Percentiles rank a stretch among this genome's conserved stretches.
These are phyloP conservation scores for Limonius californicus DNA, from an alignment of 1,140 invertebrate species.

Conservation along the genomic window DNA sequence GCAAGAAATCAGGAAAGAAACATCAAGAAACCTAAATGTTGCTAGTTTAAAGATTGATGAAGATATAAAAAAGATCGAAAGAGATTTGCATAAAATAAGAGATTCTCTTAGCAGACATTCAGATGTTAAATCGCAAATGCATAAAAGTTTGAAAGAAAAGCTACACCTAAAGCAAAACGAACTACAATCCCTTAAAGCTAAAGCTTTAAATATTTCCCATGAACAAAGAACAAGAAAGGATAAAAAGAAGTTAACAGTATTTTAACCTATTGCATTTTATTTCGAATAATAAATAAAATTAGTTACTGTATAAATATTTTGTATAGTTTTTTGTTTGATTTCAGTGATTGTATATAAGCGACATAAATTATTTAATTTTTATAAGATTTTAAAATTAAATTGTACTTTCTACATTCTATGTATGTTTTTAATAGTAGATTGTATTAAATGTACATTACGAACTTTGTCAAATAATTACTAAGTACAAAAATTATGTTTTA, in stretches of 20 bases:
- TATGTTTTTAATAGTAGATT: too few species aligned
- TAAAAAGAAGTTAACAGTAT: conserved; percentile 63
- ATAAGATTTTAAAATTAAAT: too few species aligned
- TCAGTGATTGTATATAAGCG: too few species aligned
- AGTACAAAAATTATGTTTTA: too few species aligned
- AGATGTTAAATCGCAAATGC: conserved; percentile 50
- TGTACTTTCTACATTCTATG: too few species aligned
- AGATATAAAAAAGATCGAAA: conserved; percentile 64
- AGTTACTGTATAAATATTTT: too few species aligned
- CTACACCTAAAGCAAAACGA: conserved; percentile 60
- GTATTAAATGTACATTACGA: too few species aligned
- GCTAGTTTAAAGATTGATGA: conserved; percentile 70
- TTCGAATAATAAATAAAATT: too few species aligned
- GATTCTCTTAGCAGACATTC: conserved; percentile 60
- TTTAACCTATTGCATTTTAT: conserved; percentile 47
- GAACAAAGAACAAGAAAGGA: conserved; percentile 69
- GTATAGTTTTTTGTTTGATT: too few species aligned
- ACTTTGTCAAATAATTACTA: too few species aligned
- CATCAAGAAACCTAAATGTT: conserved; percentile 67
- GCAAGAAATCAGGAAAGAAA: conserved; percentile 55
- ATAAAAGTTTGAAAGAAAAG: conserved; percentile 57
- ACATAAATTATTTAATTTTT: too few species aligned
- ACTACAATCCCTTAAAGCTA: conserved; percentile 55
- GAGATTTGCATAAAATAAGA: conserved; percentile 63
- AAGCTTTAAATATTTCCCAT: conserved; percentile 59